Evolutionary conservation across 1,140 invertebrate species (phyloP), one percentile per base, ranked within the genome.

Genomic region (Linepithema humile): DNA sequence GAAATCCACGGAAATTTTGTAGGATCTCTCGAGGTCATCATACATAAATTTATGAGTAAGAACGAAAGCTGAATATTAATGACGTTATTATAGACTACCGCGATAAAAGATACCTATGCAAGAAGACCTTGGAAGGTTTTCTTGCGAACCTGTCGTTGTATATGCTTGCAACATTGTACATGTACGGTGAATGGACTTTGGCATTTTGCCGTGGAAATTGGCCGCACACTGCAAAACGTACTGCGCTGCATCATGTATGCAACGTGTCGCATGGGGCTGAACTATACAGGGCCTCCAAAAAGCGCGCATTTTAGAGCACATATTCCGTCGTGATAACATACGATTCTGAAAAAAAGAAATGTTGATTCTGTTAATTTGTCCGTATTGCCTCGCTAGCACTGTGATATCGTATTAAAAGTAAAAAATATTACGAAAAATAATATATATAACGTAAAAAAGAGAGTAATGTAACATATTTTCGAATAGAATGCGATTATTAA

Each of bases 141-240:
- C 57, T 29, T 32, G 26, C 26, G 26, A 45, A 17, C 15, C 7
- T 57, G 9, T 59, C 53, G 72, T 55, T 35, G 20, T 32, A 26
- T 12, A 29, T 48, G 43, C 23, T 15, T 17, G 48, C 17, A 50
- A 32, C 26, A 23, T 29, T 32, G 26, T 12, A 23, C n/a, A 5
- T 60, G 1, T 48, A 26, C 29, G 6, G 32, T 53, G 69, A 85
- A 83, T 53, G 65, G 64, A 69, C 82, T 84, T 73, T 29, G 74
- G 60, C 69, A 88, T 87, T 88, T 84, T 53, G 17, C 38, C 53
- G 59, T 9, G 73, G 53, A 88, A 84, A 88, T 88, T 88, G 82
- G 59, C 20, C 48, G 78, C 23, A 48, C 53, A 75, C 32, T 64
- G 38, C 10, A 45, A 84, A 87, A 88, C 75, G 59, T 23, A 29